Evolutionary conservation across 2,113 vertebrate genomes (phyloP), one percentile per base, ranked within the genome.

Genomic region (Stegastes partitus): DNA sequence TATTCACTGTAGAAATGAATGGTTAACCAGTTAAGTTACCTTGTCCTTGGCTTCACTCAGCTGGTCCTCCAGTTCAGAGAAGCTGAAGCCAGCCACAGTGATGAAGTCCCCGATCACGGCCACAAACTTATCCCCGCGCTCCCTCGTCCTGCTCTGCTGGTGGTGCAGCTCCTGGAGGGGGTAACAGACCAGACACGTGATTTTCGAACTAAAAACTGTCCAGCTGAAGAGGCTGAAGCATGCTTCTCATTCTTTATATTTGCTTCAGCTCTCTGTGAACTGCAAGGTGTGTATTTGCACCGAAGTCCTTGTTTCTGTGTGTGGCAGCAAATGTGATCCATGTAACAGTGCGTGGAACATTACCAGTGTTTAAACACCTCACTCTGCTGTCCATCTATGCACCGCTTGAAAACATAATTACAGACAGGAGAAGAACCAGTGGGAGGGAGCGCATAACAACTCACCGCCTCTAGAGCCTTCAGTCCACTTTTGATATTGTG

Each of bases 1-100:
- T 25, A 3, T 10, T n/a, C 16, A 1, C 26, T 34, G 3, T 28
- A 18, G 2, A 22, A 2, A 47, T 16, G 39, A 9, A 18, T 0
- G 45, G n/a, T 53, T 21, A 11, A 22, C 54, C 34, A 5, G 45
- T 67, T 49, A 16, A 19, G n/a, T 58, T 84, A 99, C 98, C 96
- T 96, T 97, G 84, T 98, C 96, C 91, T 94, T 97, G 88, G 97
- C 96, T 55, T 99, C 97, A 0, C 88, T 95, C 55, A 99, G 94
- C 84, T 97, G 96, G 70, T 99, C 98, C 82, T 99, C 98, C 71
- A 99, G 94, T 82, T 99, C 98, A 0, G 97, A 99, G 95, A 99
- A 99, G 90, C 97, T 97, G 93, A 99, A 99, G 84, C 97, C 97
- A 37, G 98, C 97, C 79, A 99, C 97, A 0, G 98, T 99, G 94